These are phyloP conservation scores for Colius striatus DNA, from an alignment of 2,113 vertebrate genomes.

Conservation along the genomic window DNA sequence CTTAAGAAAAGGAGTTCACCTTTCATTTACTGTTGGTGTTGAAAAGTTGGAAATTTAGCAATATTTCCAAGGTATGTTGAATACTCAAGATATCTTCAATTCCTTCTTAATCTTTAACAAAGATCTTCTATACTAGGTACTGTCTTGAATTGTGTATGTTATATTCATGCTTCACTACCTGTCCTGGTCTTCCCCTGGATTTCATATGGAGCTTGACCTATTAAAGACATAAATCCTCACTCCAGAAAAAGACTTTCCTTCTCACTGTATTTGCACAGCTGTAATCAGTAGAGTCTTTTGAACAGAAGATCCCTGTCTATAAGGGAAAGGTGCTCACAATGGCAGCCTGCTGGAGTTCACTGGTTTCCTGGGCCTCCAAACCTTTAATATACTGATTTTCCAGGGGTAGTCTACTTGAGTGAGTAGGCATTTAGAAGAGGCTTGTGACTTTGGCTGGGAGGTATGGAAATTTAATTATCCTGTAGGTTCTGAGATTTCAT, in stretches of 20 bases:
- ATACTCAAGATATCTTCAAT: neutral
- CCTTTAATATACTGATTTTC: neutral
- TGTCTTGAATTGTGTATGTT: neutral
- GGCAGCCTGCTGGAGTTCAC: neutral
- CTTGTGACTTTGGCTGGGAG: neutral
- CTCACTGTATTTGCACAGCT: neutral
- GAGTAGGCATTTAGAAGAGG: neutral
- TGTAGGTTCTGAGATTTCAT: neutral
- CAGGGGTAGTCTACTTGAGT: neutral
- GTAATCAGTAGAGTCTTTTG: neutral
- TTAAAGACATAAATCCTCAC: neutral
- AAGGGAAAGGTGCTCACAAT: neutral
- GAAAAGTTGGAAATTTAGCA: neutral
- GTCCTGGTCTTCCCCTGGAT: neutral
- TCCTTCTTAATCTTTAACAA: neutral
- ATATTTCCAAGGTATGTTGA: neutral
- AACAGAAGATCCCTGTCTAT: neutral
- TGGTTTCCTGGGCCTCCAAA: neutral
- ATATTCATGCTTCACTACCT: neutral
- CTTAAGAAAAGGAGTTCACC: neutral
- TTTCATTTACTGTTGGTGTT: conserved; percentile 1
- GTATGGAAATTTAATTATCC: neutral
- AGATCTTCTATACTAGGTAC: neutral
- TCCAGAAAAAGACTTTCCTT: neutral
- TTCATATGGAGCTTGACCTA: neutral